Percentiles rank a stretch among this genome's conserved stretches.
These are phyloP conservation scores for Macrocentrus cingulum DNA, from an alignment of 1,140 invertebrate species.

Conservation along the genomic window DNA sequence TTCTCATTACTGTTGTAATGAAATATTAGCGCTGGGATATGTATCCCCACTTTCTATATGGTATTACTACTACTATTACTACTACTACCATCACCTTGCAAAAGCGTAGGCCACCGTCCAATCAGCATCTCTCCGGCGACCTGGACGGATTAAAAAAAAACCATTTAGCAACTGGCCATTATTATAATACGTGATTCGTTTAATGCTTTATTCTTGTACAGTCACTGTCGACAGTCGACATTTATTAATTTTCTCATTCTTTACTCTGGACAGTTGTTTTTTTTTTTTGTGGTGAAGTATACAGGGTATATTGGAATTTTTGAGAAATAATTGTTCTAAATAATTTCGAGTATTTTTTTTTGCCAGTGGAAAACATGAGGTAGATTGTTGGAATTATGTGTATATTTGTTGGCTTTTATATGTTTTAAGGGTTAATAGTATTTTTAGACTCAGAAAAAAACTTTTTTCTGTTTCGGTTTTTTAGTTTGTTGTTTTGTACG, in stretches of 20 bases:
- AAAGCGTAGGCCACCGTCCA: conserved; percentile 17
- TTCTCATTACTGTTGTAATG: conserved; percentile 58
- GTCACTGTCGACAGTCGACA: conserved; percentile 22
- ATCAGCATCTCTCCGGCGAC: conserved; percentile 23
- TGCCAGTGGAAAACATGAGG: too few relatives aligned
- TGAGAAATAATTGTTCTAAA: too few relatives aligned
- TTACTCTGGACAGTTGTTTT: not conserved
- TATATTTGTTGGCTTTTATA: too few relatives aligned
- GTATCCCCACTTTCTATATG: too few relatives aligned
- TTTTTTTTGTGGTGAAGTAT: not conserved
- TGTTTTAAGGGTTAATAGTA: too few relatives aligned
- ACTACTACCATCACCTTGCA: conserved; percentile 7
- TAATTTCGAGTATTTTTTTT: too few relatives aligned
- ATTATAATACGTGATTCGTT: conserved; percentile 62
- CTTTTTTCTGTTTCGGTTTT: too few relatives aligned
- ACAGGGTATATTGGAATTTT: too few relatives aligned
- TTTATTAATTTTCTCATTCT: not conserved
- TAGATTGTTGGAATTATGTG: too few relatives aligned
- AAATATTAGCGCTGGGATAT: conserved; percentile 49
- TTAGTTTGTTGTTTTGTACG: too few relatives aligned
- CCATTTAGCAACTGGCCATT: conserved; percentile 61
- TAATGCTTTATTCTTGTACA: conserved; percentile 55
- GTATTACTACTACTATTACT: too few relatives aligned
- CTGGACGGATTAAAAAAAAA: conserved; percentile 57
- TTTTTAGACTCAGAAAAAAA: too few relatives aligned